These are phyloP conservation scores for Lithophane socia DNA, from an alignment of 2,888 invertebrate species.

Conservation along the genomic window DNA sequence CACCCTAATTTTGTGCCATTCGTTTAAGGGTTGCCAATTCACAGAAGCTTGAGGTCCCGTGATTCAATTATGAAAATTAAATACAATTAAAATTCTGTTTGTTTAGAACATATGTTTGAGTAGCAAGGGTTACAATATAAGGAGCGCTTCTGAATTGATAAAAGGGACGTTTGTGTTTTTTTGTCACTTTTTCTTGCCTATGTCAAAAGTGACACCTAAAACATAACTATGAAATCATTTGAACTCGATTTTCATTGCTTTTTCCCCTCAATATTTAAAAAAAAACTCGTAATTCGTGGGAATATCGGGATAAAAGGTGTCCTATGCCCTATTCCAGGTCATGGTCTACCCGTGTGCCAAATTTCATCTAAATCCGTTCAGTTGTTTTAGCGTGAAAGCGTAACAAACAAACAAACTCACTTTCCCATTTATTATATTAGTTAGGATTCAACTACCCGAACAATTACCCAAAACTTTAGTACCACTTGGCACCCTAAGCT, in stretches of 20 bases:
- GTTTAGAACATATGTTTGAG: constrained; percentile 47
- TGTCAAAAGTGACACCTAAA: neutral
- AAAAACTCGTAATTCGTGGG: too few species aligned
- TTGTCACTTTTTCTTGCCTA: neutral
- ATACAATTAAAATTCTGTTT: constrained; percentile 59
- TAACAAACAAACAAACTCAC: too few species aligned
- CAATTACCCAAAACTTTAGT: constrained; percentile 28
- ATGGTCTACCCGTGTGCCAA: too few species aligned
- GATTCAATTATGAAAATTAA: constrained; percentile 54
- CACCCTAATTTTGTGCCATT: constrained; percentile 69
- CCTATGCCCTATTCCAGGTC: too few species aligned
- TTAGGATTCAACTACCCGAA: neutral
- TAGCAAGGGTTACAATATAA: constrained; percentile 11
- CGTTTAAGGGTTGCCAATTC: constrained; percentile 59
- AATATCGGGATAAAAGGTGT: too few species aligned
- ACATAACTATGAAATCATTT: neutral
- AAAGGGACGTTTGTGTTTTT: neutral
- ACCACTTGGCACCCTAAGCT: constrained; percentile 62
- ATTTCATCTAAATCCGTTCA: too few species aligned
- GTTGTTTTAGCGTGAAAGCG: too few species aligned
- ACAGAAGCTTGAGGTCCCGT: constrained; percentile 15
- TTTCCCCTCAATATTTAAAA: neutral
- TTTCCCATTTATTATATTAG: too few species aligned
- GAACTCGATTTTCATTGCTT: neutral
- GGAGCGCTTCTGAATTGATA: neutral